phyloP scores from a whole-genome alignment of 2,797 vertebrate genomes.

The Lepilemur septentrionalis region DNA sequence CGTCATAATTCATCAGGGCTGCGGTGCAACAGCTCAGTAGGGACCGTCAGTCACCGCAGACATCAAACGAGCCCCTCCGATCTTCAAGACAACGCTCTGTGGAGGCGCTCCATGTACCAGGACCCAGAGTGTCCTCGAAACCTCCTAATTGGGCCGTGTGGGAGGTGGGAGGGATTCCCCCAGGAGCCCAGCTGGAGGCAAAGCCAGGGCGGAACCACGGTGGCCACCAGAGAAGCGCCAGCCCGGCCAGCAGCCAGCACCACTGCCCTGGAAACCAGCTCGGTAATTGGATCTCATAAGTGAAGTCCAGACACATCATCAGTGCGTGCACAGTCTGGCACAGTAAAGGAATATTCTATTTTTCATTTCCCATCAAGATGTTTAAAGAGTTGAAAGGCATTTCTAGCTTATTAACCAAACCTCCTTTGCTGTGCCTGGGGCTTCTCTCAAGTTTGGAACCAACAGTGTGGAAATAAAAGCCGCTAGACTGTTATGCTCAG shows the following conservation, averaged over 20 bases:
- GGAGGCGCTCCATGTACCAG: accelerated
- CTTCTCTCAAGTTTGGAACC: background rate
- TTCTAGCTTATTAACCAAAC: background rate
- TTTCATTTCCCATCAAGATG: accelerated
- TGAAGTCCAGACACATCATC: accelerated
- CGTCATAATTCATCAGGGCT: background rate
- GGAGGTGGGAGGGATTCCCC: background rate
- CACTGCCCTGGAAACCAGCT: accelerated
- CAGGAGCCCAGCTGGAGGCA: accelerated
- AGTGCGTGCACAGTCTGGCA: accelerated
- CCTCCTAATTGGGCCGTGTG: background rate
- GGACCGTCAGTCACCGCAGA: accelerated
- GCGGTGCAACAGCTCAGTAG: accelerated
- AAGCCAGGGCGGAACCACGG: background rate
- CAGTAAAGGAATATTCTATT: accelerated
- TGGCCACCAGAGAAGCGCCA: background rate
- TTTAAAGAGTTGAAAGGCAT: too few species aligned
- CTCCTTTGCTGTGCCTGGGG: accelerated
- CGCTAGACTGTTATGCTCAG: background rate
- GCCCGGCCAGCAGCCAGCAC: accelerated
- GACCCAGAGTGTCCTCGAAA: accelerated
- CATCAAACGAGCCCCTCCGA: background rate
- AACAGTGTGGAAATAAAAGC: accelerated
- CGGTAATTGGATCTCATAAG: accelerated
- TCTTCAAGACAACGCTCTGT: background rate